A percentile compares a stretch with the other conserved stretches of the same genome.
Conservation (phyloP, 2,888 invertebrate genomes). For the Ceraclea dissimilis region DNA sequence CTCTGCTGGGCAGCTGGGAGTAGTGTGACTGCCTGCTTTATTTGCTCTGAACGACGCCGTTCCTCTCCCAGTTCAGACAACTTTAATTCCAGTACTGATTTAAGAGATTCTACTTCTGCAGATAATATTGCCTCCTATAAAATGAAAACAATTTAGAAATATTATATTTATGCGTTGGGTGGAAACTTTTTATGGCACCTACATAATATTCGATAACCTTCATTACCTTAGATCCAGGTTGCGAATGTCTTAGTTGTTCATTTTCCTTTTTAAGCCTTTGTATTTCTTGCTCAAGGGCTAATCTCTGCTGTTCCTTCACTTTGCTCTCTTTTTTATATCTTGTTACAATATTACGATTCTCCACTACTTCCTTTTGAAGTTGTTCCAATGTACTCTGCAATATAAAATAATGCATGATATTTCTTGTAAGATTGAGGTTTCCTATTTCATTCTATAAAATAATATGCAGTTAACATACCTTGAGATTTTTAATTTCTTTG, state of each 20-base stretch:
- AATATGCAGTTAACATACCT: conserved; percentile 31
- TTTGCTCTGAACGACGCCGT: conserved; percentile 60
- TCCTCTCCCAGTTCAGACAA: conserved; percentile 78
- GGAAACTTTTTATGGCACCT: too few species aligned
- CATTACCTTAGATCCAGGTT: conserved; percentile 16
- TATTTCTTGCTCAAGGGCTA: conserved; percentile 14
- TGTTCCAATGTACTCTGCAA: conserved; percentile 44
- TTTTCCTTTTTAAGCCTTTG: conserved; percentile 12
- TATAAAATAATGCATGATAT: conserved; percentile 7
- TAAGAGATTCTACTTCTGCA: conserved; percentile 74
- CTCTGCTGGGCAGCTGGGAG: conserved; percentile 65
- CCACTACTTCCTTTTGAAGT: conserved; percentile 43
- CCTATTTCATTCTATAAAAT: neutral
- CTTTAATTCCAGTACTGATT: conserved; percentile 81
- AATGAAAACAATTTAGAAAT: conserved; percentile 1
- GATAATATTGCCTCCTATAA: conserved; percentile 44
- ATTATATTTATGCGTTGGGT: too few species aligned
- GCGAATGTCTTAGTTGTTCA: conserved; percentile 9
- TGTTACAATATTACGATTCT: conserved; percentile 41
- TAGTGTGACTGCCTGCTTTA: conserved; percentile 65
- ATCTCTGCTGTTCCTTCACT: conserved; percentile 4
- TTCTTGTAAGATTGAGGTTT: neutral
- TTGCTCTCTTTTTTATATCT: conserved; percentile 7
- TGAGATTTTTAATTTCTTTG: conserved; percentile 42
- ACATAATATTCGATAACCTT: too few species aligned